Base-by-base conservation (phyloP, 1,140 invertebrate genomes). In the Diachasmimorpha longicaudata region DNA sequence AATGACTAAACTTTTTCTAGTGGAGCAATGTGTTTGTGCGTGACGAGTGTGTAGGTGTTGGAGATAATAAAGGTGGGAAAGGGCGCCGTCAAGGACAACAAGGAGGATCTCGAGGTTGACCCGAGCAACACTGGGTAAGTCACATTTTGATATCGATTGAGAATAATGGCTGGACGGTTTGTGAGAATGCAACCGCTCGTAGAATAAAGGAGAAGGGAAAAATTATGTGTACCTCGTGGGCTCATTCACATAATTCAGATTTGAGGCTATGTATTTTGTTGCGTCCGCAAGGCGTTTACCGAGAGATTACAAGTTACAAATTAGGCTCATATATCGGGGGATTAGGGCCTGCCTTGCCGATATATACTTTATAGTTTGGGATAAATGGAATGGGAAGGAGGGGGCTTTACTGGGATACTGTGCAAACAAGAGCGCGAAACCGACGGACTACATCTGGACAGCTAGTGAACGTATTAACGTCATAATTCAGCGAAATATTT, bases 251-350 rank as follows among this genome's bases (percentile, higher is more conserved):
- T 85, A 83, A 85, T 81, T 85, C 83, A 83, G 71, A 81, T 68
- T 82, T 81, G 25, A 63, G 58, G 25, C 21, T 11, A 25, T 63
- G 21, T 25, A 11, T 63, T 63, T 63, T 63, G 23, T 63, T 5
- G 21, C 19, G 83, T 81, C 55, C 55, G 76, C 63, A 48, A 52
- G 44, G 72, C 69, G 55, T 81, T 82, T 84, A 70, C 72, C 14
- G 11, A 77, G 76, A 84, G 83, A 84, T 85, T 82, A 84, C 83
- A 81, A 79, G 79, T 82, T 84, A 85, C 79, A 84, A 85, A 85
- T 80, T 82, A 85, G 81, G 14, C 75, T 81, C 78, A 85, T 85
- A 85, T 85, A 84, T 85, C 66, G 78, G 74, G 70, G 84, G 84
- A 85, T 85, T 84, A 84, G 63, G 78, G 78, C 31, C 39, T 63